Evolutionary conservation across 2,113 vertebrate species (phyloP).

Genomic region (Manacus vitellinus): DNA sequence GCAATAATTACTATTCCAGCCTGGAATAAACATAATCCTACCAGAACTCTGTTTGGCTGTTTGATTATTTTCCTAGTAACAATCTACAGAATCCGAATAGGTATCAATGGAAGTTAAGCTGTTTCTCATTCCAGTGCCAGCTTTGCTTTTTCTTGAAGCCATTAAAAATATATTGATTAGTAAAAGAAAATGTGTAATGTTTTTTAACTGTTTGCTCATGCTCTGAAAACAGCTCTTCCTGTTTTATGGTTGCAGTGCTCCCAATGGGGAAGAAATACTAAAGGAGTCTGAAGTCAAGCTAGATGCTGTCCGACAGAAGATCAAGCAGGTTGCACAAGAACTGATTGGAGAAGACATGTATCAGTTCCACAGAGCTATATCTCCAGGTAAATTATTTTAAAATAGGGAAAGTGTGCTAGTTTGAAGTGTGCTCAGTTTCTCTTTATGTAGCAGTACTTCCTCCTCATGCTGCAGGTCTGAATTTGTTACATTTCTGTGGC

Average conservation of each 20-base stretch:
- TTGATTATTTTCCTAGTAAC: neutral
- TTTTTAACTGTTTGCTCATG: neutral
- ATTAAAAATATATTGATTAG: neutral
- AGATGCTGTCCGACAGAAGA: conserved; percentile 87
- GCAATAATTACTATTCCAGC: neutral
- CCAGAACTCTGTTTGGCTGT: neutral
- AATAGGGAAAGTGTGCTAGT: neutral
- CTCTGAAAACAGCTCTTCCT: neutral
- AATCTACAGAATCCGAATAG: neutral
- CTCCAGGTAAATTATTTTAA: conserved; percentile 79
- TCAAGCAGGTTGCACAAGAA: conserved; percentile 89
- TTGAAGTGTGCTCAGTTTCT: neutral
- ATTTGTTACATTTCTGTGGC: neutral
- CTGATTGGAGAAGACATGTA: conserved; percentile 90
- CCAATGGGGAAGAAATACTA: conserved; percentile 84
- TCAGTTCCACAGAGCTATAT: conserved; percentile 94
- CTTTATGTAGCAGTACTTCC: neutral
- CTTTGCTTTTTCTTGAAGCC: neutral
- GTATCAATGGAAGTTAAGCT: neutral
- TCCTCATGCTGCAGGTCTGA: neutral
- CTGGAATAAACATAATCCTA: neutral
- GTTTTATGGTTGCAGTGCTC: conserved; percentile 77
- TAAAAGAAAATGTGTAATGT: neutral
- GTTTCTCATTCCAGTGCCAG: neutral
- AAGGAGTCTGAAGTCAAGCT: conserved; percentile 90